phyloP scores from a whole-genome alignment of 2,797 vertebrate genomes.

The Mormyrops boulengeri region DNA sequence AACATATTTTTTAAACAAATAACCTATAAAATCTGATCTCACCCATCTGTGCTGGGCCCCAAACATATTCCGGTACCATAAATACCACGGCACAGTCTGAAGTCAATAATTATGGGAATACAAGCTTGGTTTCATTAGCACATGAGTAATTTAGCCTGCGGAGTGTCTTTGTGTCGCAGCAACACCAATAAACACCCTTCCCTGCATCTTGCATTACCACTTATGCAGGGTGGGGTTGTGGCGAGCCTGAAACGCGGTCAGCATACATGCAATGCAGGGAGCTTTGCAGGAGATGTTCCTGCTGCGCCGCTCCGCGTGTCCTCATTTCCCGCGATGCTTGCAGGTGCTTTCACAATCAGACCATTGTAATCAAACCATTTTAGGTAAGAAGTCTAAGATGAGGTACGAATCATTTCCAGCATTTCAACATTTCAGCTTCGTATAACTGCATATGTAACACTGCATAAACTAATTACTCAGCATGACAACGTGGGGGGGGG shows the following conservation, averaged over 20 bases:
- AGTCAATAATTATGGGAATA: not conserved
- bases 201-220: not conserved
- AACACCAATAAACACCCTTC: not conserved
- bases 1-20: not conserved
- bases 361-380: not conserved
- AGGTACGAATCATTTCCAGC: not conserved
- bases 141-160: not conserved
- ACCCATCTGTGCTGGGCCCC: not conserved
- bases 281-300: not conserved
- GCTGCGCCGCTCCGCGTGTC: not conserved
- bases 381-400: not conserved
- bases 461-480: not conserved
- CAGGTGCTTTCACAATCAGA: not conserved
- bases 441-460: not conserved
- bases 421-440: not conserved
- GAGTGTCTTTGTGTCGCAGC: not conserved
- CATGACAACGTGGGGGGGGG: not conserved
- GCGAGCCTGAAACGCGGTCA: not conserved
- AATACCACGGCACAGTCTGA: not conserved
- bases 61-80: not conserved
- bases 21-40: not conserved
- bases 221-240: not conserved
- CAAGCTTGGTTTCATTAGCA: slow-evolving; percentile 2
- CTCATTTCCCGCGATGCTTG: not conserved
- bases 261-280: not conserved